Evolutionary conservation across 2,888 invertebrate genomes (phyloP).

Genomic region (Tricholauxania praeusta): DNA sequence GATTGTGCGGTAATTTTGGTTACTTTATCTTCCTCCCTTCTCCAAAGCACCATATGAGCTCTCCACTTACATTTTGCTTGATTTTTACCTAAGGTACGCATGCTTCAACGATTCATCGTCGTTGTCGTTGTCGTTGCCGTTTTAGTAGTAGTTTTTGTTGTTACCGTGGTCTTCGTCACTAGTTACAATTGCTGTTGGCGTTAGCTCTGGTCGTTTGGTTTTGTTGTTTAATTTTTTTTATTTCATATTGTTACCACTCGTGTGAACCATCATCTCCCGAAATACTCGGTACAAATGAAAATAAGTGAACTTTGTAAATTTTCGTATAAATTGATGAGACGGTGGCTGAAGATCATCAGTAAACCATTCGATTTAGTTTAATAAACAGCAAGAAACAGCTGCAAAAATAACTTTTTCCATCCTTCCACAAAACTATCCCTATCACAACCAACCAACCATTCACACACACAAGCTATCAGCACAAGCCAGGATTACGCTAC

Average conservation of each 20-base stretch:
- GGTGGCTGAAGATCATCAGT: conserved; percentile 67
- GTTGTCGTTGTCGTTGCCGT: conserved; percentile 31
- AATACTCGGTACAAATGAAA: conserved; percentile 12
- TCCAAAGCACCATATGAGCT: conserved; percentile 50
- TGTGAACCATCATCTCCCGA: conserved; percentile 31
- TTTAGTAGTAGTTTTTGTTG: conserved; percentile 22
- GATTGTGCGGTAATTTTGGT: conserved; percentile 61
- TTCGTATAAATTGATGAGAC: conserved; percentile 69
- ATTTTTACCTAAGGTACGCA: conserved; percentile 14
- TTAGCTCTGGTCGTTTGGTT: not conserved
- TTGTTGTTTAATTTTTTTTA: not conserved
- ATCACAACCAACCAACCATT: conserved; percentile 39
- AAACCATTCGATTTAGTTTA: conserved; percentile 68
- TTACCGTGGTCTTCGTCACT: conserved; percentile 16
- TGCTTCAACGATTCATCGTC: conserved; percentile 30
- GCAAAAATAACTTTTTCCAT: conserved; percentile 54
- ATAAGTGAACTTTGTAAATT: conserved; percentile 44
- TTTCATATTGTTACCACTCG: not conserved
- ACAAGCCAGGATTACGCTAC: conserved; percentile 45
- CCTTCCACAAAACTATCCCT: conserved; percentile 49
- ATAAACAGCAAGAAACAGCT: conserved; percentile 62
- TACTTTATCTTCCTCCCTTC: conserved; percentile 7
- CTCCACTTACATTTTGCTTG: not conserved
- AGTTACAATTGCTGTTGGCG: conserved; percentile 4
- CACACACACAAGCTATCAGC: conserved; percentile 40